These are phyloP conservation scores for Chydorus sphaericus DNA, from an alignment of 2,888 invertebrate genomes.

Conservation along the genomic window DNA sequence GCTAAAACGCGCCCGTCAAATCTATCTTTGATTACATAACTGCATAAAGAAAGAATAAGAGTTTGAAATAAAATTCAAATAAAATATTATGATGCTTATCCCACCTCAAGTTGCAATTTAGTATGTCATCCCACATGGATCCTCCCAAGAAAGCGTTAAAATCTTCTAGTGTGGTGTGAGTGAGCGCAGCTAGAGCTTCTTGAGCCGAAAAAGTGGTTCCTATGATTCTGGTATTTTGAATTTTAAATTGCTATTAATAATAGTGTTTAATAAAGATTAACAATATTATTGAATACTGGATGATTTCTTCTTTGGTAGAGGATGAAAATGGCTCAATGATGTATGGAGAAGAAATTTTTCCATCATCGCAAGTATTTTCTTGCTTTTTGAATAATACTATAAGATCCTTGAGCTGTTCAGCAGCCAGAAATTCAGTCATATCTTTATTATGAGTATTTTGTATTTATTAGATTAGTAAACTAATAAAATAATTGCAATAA, in stretches of 20 bases:
- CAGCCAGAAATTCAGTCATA: slow-evolving; percentile 7
- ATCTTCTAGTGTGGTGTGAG: slow-evolving; percentile 49
- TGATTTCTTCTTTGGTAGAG: slow-evolving; percentile 48
- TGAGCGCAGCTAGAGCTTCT: slow-evolving; percentile 67
- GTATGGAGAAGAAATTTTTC: slow-evolving; percentile 29
- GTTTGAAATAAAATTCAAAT: too few relatives aligned
- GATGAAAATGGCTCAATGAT: slow-evolving; percentile 39
- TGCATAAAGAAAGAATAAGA: too few relatives aligned
- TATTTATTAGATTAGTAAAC: too few relatives aligned
- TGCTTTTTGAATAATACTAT: too few relatives aligned
- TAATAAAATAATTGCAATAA: too few relatives aligned
- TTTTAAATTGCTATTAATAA: too few relatives aligned
- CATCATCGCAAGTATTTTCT: not conserved
- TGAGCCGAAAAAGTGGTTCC: slow-evolving; percentile 71
- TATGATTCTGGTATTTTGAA: slow-evolving; percentile 66
- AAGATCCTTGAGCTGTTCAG: not conserved
- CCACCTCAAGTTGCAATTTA: too few relatives aligned
- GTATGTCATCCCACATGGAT: slow-evolving; percentile 57
- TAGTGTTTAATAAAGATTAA: too few relatives aligned
- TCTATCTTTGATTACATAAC: slow-evolving; percentile 43
- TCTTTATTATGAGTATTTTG: too few relatives aligned
- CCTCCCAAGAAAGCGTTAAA: slow-evolving; percentile 50
- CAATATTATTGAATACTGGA: slow-evolving; percentile 42
- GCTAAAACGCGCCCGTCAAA: slow-evolving; percentile 46
- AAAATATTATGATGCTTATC: not conserved